Evolutionary conservation across 2,797 vertebrate genomes (phyloP).

Genomic region (Parotocinclus haroldoi): DNA sequence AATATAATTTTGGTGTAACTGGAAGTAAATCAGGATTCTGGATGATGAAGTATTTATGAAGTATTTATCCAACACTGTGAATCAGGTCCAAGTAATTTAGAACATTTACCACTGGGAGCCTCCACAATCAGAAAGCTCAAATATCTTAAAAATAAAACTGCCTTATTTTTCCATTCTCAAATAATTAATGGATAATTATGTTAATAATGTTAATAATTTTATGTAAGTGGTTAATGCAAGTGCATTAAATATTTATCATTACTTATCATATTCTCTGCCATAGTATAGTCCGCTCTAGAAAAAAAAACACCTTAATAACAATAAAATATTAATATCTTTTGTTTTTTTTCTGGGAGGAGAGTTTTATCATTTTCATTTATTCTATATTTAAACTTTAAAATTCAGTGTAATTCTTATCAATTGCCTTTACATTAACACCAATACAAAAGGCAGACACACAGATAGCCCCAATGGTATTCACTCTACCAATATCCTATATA

Average conservation of each 20-base stretch:
- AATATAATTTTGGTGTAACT: slow-evolving; percentile 17
- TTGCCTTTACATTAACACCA: slow-evolving; percentile 20
- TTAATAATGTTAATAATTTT: no score
- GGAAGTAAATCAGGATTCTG: no score
- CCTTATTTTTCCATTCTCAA: slow-evolving; percentile 35
- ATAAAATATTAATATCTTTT: slow-evolving; percentile 1
- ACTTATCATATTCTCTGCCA: no score
- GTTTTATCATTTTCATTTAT: slow-evolving; percentile 3
- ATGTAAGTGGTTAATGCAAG: background rate
- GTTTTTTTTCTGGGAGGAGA: no score
- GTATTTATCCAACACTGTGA: no score
- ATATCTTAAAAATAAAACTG: slow-evolving; percentile 3
- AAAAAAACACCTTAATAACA: no score
- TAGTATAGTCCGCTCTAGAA: no score
- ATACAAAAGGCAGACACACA: slow-evolving; percentile 37
- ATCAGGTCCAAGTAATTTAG: no score
- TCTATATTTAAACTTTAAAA: background rate
- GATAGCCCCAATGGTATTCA: background rate
- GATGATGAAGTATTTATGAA: no score
- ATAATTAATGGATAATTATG: no score
- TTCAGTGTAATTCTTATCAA: slow-evolving; percentile 14
- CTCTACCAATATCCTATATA: slow-evolving; percentile 1
- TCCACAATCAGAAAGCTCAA: no score
- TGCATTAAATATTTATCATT: slow-evolving; percentile 20
- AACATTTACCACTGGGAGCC: no score